Evolutionary conservation across 2,888 invertebrate genomes (phyloP).

Genomic region (Callinectes sapidus): DNA sequence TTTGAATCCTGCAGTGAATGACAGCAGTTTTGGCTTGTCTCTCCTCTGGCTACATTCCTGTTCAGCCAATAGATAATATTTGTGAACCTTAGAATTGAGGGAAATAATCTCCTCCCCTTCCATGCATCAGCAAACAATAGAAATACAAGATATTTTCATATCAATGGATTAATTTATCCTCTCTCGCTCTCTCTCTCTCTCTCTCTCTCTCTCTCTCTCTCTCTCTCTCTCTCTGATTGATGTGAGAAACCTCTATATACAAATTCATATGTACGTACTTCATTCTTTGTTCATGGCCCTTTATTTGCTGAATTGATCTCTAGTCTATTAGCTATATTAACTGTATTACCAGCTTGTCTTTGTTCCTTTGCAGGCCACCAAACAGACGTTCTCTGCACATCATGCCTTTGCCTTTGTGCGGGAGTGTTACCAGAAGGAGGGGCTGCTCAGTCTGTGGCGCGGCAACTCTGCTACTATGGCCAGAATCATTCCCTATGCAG

Average conservation of each 20-base stretch:
- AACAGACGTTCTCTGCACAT: conserved; percentile 76
- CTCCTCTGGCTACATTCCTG: too few species aligned
- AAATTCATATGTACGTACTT: conserved; percentile 5
- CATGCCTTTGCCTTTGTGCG: conserved; percentile 53
- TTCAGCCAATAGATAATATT: too few species aligned
- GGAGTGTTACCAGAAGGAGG: conserved; percentile 84
- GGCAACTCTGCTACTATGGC: conserved; percentile 99
- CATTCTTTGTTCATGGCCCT: background rate
- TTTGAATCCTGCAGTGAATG: too few species aligned
- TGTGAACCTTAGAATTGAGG: too few species aligned
- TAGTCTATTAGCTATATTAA: background rate
- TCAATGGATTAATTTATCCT: too few species aligned
- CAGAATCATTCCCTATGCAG: conserved; percentile 96
- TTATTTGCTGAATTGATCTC: background rate
- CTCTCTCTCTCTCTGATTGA: background rate
- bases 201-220: background rate
- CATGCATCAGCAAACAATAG: too few species aligned
- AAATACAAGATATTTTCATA: too few species aligned
- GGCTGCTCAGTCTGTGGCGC: conserved; percentile 91
- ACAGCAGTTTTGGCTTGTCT: too few species aligned
- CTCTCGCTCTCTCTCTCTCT: too few species aligned
- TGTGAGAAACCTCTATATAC: background rate
- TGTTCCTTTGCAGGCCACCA: conserved; percentile 60
- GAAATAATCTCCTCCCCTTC: too few species aligned
- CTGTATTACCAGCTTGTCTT: background rate